Base-by-base conservation (phyloP, 2,797 vertebrate species). In the Hyperoplus lanceolatus region DNA sequence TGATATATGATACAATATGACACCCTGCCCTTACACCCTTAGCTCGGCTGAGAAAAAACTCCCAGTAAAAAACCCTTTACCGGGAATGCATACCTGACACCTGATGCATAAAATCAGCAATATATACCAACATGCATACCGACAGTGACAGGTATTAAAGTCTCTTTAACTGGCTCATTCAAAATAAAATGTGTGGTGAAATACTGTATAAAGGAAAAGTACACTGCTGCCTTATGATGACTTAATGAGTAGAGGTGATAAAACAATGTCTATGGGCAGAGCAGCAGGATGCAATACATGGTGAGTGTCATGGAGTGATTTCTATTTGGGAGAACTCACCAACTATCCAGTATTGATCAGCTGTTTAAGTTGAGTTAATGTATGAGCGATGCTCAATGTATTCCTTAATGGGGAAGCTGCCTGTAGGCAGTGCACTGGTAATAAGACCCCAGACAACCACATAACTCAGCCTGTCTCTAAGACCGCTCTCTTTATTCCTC, bases 361-460 rank as follows among this genome's bases (percentile, higher is more conserved):
- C 83, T 91, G 86, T 91, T 92, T 91, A 89, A 88, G 79, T 84
- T 91, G 89, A 87, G 88, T 92, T 93, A 92, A 93, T 93, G 88
- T 93, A 93, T 92, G 88, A 93, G 90, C 50, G 77, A 92, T 83
- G 84, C 85, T 86, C 82, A 80, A 84, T 89, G 84, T 91, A 85
- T 91, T 92, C 90, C 89, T 93, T 86, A 90, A 93, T 92, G 91
- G 84, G 51, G 88, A 82, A 81, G 79, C 75, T 91, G 92, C 87
- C 91, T 84, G 89, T 88, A 88, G 92, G 89, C 86, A 86, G 84
- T 80, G 83, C 76, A 56, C 86, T 79, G 86, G 87, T 91, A 94
- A 93, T 93, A 92, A 93, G 92, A 92, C 86, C 81, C 85, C 79
- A 85, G 88, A 89, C 84, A 88, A 78, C 81, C 86, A 90, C 92